A percentile compares a stretch with the other conserved stretches of the same genome.
phyloP scores from a whole-genome alignment of 2,888 invertebrate genomes.

The Drosophila flavopinicola region DNA sequence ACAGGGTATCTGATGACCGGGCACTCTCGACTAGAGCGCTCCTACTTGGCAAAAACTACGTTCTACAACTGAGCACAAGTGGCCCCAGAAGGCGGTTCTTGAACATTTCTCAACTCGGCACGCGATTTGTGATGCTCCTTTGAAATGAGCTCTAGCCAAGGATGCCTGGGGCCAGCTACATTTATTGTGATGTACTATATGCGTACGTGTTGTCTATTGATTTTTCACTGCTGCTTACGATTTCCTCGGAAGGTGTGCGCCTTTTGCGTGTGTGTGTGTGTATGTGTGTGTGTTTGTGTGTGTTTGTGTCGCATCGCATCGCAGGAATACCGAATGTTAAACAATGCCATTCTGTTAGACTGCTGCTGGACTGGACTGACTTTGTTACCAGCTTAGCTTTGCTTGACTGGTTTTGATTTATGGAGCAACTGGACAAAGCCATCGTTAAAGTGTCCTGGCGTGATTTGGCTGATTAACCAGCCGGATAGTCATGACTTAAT shows the following conservation, averaged over 20 bases:
- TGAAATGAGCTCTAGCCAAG: slow-evolving; percentile 14
- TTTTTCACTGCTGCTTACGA: slow-evolving; percentile 33
- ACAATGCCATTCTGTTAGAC: slow-evolving; percentile 2
- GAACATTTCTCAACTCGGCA: slow-evolving; percentile 39
- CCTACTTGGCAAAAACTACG: slow-evolving; percentile 9
- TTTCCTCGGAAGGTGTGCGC: slow-evolving; percentile 6
- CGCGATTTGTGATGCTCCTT: slow-evolving; percentile 51
- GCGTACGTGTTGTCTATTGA: slow-evolving; percentile 35
- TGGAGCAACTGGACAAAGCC: slow-evolving; percentile 22
- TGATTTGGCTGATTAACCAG: slow-evolving; percentile 38
- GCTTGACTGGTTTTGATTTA: slow-evolving; percentile 26
- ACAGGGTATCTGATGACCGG: too few species aligned
- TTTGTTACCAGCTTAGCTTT: not conserved
- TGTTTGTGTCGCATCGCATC: too few species aligned
- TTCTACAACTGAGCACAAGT: slow-evolving; percentile 13
- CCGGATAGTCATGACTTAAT: slow-evolving; percentile 39
- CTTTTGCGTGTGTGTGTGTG: slow-evolving; percentile 24
- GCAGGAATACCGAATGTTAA: slow-evolving; percentile 4
- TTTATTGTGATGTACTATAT: not conserved
- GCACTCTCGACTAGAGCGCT: too few species aligned
- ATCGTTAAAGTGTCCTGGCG: slow-evolving; percentile 31
- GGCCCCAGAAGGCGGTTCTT: slow-evolving; percentile 14
- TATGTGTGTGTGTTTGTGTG: too few species aligned
- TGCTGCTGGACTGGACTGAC: not conserved
- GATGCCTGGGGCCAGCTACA: slow-evolving; percentile 9